phyloP scores from a whole-genome alignment of 2,797 vertebrate species.

The Spheniscus humboldti region DNA sequence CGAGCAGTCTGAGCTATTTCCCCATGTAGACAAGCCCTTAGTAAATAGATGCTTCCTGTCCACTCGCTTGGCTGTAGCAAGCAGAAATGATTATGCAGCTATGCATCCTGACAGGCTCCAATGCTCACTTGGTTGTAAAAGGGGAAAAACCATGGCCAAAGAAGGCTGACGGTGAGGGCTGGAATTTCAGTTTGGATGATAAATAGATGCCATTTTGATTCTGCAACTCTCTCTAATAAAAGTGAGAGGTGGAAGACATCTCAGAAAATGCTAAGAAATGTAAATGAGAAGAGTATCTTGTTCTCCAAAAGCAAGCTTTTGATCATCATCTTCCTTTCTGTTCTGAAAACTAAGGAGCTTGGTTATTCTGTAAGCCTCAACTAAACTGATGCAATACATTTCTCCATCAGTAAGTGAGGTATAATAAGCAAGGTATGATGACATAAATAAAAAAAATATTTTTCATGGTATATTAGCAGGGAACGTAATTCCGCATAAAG shows the following conservation, averaged over 20 bases:
- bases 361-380: background rate
- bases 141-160: constrained; percentile 1
- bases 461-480: background rate
- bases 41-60: constrained; percentile 51
- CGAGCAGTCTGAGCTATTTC: background rate
- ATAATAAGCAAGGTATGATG: constrained; percentile 17
- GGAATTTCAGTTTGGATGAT: background rate
- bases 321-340: constrained; percentile 15
- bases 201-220: constrained; percentile 33
- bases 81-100: constrained; percentile 36
- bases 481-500: background rate
- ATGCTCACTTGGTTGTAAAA: background rate
- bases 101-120: constrained; percentile 20
- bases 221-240: background rate
- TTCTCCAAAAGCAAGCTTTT: constrained; percentile 6
- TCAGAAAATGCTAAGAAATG: constrained; percentile 36
- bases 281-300: constrained; percentile 1
- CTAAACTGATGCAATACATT: background rate
- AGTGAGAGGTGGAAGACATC: constrained; percentile 2
- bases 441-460: constrained; percentile 10
- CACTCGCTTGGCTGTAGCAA: background rate
- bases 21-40: background rate
- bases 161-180: background rate
- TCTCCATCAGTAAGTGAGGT: background rate
- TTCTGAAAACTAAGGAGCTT: background rate